Evolutionary conservation across 2,888 invertebrate species (phyloP).

Genomic region (Cosmia trapezina): DNA sequence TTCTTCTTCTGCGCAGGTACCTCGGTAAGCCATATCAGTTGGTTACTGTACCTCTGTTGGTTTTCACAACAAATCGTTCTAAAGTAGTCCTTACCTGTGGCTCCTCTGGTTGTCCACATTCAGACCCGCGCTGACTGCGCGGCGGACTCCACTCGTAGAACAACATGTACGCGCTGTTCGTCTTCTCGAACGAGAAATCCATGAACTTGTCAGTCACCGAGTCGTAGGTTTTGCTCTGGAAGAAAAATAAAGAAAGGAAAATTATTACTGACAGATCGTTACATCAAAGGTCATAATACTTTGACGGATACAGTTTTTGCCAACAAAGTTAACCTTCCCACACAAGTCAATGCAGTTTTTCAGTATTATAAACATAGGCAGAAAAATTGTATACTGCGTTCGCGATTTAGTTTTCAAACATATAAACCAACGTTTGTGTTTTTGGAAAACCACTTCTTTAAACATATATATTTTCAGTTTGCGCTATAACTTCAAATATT

Average conservation of each 20-base stretch:
- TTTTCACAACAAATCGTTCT: background rate
- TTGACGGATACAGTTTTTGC: background rate
- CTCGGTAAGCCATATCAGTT: too few species aligned
- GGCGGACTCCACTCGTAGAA: conserved; percentile 96
- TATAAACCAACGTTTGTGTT: background rate
- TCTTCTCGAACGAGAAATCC: conserved; percentile 99
- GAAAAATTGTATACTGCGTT: background rate
- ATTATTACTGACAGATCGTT: background rate
- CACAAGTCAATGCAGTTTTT: background rate
- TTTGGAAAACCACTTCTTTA: background rate
- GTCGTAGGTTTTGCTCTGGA: conserved; percentile 98
- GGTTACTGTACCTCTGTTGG: too few species aligned
- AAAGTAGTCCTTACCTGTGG: conserved; percentile 77
- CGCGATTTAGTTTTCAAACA: background rate
- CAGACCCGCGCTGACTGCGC: conserved; percentile 81
- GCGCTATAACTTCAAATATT: background rate
- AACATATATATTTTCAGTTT: background rate
- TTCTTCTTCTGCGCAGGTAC: too few species aligned
- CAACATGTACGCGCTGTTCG: conserved; percentile 99
- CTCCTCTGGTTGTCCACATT: conserved; percentile 82
- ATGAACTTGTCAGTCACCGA: conserved; percentile 99
- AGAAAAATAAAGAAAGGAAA: background rate
- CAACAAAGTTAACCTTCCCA: background rate
- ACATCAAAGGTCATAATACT: background rate
- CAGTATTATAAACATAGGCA: background rate